Percentiles rank a stretch among this genome's conserved stretches.
Evolutionary conservation across 2,888 invertebrate species (phyloP).

Genomic region (Agriopis aurantiaria): DNA sequence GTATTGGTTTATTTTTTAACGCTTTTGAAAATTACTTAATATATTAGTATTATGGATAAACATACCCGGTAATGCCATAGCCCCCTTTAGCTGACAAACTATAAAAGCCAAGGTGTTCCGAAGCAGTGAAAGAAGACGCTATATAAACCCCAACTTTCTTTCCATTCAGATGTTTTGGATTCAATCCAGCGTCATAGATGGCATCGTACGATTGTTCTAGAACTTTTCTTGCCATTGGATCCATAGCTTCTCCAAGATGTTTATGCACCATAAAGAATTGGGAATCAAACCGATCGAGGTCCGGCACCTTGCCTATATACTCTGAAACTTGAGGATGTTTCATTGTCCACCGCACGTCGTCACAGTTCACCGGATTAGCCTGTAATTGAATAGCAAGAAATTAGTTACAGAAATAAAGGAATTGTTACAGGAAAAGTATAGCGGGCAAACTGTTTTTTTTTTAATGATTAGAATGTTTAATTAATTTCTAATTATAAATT

Average conservation of each 20-base stretch:
- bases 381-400: background rate
- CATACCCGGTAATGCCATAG: conserved; percentile 60
- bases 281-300: conserved; percentile 88
- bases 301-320: conserved; percentile 87
- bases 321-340: conserved; percentile 81
- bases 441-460: too few species aligned
- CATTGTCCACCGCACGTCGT: conserved; percentile 73
- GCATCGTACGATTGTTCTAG: conserved; percentile 91
- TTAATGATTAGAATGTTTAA: too few species aligned
- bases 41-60: too few species aligned
- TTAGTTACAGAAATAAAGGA: too few species aligned
- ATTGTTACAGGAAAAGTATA: too few species aligned
- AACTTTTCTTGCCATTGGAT: conserved; percentile 88
- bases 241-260: conserved; percentile 82
- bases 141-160: conserved; percentile 81
- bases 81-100: conserved; percentile 43
- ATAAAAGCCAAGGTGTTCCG: conserved; percentile 72
- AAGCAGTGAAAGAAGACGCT: conserved; percentile 85
- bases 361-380: conserved; percentile 84
- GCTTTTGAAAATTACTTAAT: too few species aligned
- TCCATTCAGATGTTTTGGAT: conserved; percentile 78
- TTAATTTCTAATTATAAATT: too few species aligned
- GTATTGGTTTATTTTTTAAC: too few species aligned
- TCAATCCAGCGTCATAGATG: conserved; percentile 89
- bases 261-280: conserved; percentile 90